Percentiles rank a stretch among this genome's conserved stretches.
phyloP scores from a whole-genome alignment of 2,113 vertebrate genomes.

The Scartelaos histophorus region DNA sequence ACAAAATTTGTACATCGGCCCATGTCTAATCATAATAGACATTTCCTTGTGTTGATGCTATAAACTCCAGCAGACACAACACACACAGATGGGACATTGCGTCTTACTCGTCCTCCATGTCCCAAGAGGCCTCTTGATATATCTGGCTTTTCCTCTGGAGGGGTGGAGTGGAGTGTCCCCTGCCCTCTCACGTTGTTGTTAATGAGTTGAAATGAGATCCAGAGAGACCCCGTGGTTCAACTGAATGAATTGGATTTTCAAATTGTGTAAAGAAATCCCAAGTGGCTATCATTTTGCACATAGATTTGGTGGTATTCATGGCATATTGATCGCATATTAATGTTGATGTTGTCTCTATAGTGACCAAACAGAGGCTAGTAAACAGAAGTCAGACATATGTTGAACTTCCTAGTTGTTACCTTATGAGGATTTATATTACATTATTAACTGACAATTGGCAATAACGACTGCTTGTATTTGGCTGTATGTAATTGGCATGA shows the following conservation, averaged over 20 bases:
- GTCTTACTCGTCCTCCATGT: background rate
- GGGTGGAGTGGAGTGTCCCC: background rate
- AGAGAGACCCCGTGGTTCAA: background rate
- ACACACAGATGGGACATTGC: constrained; percentile 20
- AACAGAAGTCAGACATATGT: background rate
- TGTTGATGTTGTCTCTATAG: background rate
- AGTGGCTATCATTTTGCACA: background rate
- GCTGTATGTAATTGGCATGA: too few species aligned
- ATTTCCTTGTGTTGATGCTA: constrained; percentile 59
- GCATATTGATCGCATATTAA: background rate
- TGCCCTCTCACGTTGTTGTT: background rate
- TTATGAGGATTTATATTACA: background rate
- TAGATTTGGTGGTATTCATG: background rate
- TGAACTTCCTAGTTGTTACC: background rate
- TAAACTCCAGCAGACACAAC: constrained; percentile 51
- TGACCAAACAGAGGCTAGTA: background rate
- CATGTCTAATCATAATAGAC: constrained; percentile 25
- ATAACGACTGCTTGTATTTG: background rate
- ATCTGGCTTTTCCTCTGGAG: background rate
- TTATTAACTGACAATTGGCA: background rate
- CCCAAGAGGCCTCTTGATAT: constrained; percentile 2
- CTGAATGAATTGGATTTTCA: constrained; percentile 3
- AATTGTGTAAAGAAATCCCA: background rate
- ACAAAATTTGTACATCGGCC: too few species aligned
- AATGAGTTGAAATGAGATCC: background rate